Conservation (phyloP, 2,888 invertebrate genomes). For the Phaonia tiefii region DNA sequence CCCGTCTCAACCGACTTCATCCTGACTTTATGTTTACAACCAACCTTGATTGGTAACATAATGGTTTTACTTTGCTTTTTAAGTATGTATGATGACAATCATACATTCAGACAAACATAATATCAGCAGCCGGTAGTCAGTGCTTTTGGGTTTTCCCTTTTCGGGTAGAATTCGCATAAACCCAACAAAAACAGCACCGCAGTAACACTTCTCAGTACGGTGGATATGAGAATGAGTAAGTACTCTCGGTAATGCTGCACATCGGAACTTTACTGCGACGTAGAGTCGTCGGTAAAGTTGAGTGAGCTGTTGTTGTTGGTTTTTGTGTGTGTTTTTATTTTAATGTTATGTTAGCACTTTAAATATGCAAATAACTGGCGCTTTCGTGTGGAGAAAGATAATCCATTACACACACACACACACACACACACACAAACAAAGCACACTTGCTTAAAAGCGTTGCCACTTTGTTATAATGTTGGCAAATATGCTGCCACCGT, state of each 20-base stretch:
- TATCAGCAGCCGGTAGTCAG: constrained; percentile 1
- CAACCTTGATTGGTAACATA: constrained; percentile 66
- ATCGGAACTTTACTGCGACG: too few relatives aligned
- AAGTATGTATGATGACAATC: constrained; percentile 57
- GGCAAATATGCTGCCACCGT: background rate
- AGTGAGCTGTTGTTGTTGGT: constrained; percentile 22
- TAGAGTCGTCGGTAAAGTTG: constrained; percentile 25
- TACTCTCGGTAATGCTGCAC: too few relatives aligned
- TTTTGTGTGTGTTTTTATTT: constrained; percentile 32
- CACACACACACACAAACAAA: too few relatives aligned
- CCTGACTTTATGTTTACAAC: constrained; percentile 2
- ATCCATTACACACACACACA: too few relatives aligned
- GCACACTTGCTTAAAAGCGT: background rate
- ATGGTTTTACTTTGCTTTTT: constrained; percentile 62
- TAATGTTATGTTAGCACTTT: constrained; percentile 55
- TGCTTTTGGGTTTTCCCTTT: background rate
- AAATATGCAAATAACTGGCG: constrained; percentile 62
- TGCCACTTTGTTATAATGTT: background rate
- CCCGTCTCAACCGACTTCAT: background rate
- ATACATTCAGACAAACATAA: constrained; percentile 17
- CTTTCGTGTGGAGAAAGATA: constrained; percentile 27
- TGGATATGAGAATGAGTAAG: background rate
- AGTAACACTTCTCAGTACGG: constrained; percentile 14
- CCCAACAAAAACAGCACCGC: background rate
- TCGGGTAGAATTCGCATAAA: constrained; percentile 4